Evolutionary conservation across 2,888 invertebrate genomes (phyloP).

Genomic region (Tachina grossa): DNA sequence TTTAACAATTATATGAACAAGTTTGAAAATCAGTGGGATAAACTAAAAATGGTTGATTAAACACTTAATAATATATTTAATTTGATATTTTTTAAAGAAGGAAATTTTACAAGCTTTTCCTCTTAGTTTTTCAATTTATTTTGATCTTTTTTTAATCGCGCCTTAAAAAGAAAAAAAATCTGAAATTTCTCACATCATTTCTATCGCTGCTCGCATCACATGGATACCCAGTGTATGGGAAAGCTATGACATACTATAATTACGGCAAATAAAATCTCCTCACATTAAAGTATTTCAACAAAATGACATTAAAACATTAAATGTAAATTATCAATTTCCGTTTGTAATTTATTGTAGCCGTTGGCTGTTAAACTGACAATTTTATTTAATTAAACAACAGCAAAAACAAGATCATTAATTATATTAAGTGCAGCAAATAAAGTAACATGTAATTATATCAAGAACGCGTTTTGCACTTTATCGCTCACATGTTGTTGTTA

Average conservation of each 20-base stretch:
- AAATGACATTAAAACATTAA: constrained; percentile 66
- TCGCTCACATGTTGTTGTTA: not conserved
- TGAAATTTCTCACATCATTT: constrained; percentile 20
- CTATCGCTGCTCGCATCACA: not conserved
- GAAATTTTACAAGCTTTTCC: too few relatives aligned
- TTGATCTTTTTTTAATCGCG: too few relatives aligned
- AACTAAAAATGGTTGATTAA: too few relatives aligned
- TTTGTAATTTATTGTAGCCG: constrained; percentile 70
- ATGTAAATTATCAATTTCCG: constrained; percentile 71
- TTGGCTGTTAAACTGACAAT: constrained; percentile 71
- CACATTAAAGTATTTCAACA: constrained; percentile 50
- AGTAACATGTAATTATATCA: constrained; percentile 63
- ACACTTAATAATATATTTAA: too few relatives aligned
- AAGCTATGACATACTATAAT: constrained; percentile 24
- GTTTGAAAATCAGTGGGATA: too few relatives aligned
- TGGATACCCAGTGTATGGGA: not conserved
- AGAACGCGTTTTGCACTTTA: constrained; percentile 51
- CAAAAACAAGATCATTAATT: constrained; percentile 72
- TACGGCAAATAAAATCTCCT: constrained; percentile 43
- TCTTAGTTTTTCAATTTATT: too few relatives aligned
- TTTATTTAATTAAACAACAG: constrained; percentile 71
- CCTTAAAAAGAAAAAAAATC: not conserved
- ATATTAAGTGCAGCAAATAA: constrained; percentile 65
- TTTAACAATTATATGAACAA: too few relatives aligned
- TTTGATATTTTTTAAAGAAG: too few relatives aligned